Percentiles rank a stretch among this genome's conserved stretches.
These are phyloP conservation scores for Spodoptera picta DNA, from an alignment of 2,888 invertebrate genomes.

Conservation along the genomic window DNA sequence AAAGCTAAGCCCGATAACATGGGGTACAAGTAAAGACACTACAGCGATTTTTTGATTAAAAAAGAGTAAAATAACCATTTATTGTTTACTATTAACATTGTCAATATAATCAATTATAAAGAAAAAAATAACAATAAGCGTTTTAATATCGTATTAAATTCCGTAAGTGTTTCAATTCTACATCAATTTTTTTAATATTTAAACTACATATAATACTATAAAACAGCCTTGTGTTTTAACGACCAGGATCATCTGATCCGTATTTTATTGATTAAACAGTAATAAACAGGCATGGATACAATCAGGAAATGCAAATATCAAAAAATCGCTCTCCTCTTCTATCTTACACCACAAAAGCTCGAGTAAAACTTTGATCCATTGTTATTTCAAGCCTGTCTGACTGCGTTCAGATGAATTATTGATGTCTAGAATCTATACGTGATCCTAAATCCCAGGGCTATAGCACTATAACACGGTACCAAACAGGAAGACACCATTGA, in stretches of 20 bases:
- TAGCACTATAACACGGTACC: conserved; percentile 60
- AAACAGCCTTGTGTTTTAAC: too few relatives aligned
- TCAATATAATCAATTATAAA: not conserved
- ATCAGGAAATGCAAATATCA: not conserved
- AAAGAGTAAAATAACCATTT: not conserved
- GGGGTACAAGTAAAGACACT: conserved; percentile 62
- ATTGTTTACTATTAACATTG: too few relatives aligned
- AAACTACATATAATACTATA: too few relatives aligned
- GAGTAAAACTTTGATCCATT: conserved; percentile 78
- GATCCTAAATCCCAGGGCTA: conserved; percentile 69
- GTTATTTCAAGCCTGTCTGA: conserved; percentile 81
- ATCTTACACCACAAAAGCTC: conserved; percentile 62
- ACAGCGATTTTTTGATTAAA: not conserved
- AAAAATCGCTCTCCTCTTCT: conserved; percentile 37
- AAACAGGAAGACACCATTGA: conserved; percentile 22
- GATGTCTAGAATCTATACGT: conserved; percentile 78
- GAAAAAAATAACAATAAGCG: too few relatives aligned
- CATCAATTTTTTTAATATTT: too few relatives aligned
- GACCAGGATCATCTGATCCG: too few relatives aligned
- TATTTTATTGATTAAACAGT: not conserved
- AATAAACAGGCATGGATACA: too few relatives aligned
- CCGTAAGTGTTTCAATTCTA: too few relatives aligned
- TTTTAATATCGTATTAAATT: too few relatives aligned
- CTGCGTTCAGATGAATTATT: conserved; percentile 82
- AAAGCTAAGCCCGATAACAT: conserved; percentile 67